Conservation (phyloP, 2,113 vertebrate genomes). For the Macaca nemestrina region DNA sequence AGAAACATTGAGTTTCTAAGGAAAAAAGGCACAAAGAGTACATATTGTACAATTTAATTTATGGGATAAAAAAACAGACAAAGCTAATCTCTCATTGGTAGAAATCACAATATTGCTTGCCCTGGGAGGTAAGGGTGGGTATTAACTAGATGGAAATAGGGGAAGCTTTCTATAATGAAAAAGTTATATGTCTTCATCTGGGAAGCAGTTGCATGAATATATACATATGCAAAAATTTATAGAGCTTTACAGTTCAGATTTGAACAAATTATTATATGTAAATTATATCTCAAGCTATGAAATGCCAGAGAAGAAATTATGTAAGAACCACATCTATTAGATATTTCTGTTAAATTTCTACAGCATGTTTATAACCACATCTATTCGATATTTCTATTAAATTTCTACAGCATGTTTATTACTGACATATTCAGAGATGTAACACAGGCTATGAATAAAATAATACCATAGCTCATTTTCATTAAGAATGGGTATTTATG, state of each 20-base stretch:
- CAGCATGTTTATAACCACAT: neutral
- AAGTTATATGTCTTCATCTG: neutral
- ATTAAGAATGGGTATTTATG: neutral
- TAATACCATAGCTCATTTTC: neutral
- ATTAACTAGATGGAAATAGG: neutral
- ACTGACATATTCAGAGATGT: neutral
- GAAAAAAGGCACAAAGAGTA: neutral
- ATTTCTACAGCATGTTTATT: neutral
- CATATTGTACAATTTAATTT: neutral
- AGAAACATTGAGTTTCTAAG: neutral
- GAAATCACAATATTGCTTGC: neutral
- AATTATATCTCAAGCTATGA: neutral
- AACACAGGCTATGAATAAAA: neutral
- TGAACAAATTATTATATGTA: neutral
- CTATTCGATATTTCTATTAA: conserved; percentile 11
- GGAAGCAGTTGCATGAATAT: conserved; percentile 3
- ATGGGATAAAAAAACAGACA: neutral
- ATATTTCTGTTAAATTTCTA: conserved; percentile 26
- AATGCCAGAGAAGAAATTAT: conserved; percentile 34
- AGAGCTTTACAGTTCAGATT: conserved; percentile 20
- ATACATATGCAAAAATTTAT: neutral
- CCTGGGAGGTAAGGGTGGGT: neutral
- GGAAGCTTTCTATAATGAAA: neutral
- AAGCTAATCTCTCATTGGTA: neutral
- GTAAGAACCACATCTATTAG: neutral